Conservation (phyloP, 1,140 invertebrate species). For the Camponotus pennsylvanicus region DNA sequence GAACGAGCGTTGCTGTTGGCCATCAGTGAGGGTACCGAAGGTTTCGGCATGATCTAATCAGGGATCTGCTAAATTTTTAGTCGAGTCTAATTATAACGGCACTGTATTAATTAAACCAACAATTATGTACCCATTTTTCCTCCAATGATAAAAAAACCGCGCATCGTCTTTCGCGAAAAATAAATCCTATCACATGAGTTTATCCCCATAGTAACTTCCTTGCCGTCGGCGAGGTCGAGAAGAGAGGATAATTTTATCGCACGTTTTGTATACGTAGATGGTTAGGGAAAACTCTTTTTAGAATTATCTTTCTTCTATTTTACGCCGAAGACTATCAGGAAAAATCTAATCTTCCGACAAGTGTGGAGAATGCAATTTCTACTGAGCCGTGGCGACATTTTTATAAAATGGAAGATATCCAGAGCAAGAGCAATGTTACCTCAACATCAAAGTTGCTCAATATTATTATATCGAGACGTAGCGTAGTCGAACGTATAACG, state of each 20-base stretch:
- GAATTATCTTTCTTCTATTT: slow-evolving; percentile 43
- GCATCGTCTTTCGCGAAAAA: slow-evolving; percentile 21
- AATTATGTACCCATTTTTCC: slow-evolving; percentile 49
- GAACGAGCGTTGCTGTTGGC: slow-evolving; percentile 95
- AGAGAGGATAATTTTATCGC: slow-evolving; percentile 28
- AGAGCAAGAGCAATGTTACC: slow-evolving; percentile 64
- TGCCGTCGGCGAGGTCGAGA: background rate
- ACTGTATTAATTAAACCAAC: slow-evolving; percentile 22
- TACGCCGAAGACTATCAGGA: slow-evolving; percentile 60
- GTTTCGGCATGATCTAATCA: slow-evolving; percentile 95
- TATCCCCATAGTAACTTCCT: background rate
- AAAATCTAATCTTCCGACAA: slow-evolving; percentile 60
- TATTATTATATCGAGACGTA: slow-evolving; percentile 60
- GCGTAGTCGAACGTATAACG: slow-evolving; percentile 54
- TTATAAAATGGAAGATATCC: slow-evolving; percentile 62
- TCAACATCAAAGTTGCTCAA: slow-evolving; percentile 69
- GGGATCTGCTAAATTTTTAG: slow-evolving; percentile 56
- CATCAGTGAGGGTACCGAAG: slow-evolving; percentile 98
- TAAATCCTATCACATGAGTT: slow-evolving; percentile 14
- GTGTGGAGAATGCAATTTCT: slow-evolving; percentile 52
- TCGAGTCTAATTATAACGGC: slow-evolving; percentile 35
- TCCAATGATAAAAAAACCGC: slow-evolving; percentile 11
- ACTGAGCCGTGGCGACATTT: slow-evolving; percentile 64
- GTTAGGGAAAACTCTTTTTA: slow-evolving; percentile 26
- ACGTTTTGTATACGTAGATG: slow-evolving; percentile 63